These are phyloP conservation scores for Aporrectodea caliginosa DNA, from an alignment of 1,140 invertebrate species.

Conservation along the genomic window DNA sequence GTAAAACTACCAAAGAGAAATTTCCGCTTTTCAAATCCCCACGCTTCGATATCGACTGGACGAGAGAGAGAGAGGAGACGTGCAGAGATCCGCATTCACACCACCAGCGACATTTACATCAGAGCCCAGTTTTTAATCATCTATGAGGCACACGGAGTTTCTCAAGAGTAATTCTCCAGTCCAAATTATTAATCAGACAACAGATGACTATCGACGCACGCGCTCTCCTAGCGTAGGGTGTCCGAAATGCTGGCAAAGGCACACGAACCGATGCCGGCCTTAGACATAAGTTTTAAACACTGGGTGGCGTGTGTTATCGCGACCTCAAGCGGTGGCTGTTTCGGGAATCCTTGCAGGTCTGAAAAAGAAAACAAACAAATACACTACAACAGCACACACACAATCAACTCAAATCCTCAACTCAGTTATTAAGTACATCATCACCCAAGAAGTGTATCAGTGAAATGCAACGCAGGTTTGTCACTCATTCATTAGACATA, in stretches of 20 bases:
- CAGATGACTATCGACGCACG: not conserved
- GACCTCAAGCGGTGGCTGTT: conserved; percentile 84
- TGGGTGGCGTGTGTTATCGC: conserved; percentile 82
- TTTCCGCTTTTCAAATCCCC: too few relatives aligned
- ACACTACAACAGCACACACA: too few relatives aligned
- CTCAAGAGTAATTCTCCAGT: not conserved
- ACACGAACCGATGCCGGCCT: conserved; percentile 82
- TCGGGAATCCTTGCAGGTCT: conserved; percentile 84
- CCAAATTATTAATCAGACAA: not conserved
- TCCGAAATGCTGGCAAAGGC: conserved; percentile 73
- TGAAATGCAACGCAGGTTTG: too few relatives aligned
- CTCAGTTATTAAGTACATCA: too few relatives aligned
- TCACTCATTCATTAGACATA: too few relatives aligned
- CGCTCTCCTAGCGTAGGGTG: conserved; percentile 47
- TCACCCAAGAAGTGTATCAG: too few relatives aligned
- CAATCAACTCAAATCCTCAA: too few relatives aligned
- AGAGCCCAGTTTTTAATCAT: not conserved
- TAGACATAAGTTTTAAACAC: conserved; percentile 82
- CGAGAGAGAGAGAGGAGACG: not conserved
- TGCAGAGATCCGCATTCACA: not conserved
- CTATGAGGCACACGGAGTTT: not conserved
- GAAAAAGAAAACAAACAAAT: too few relatives aligned
- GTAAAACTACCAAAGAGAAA: too few relatives aligned
- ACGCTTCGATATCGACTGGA: not conserved
- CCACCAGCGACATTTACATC: not conserved